phyloP scores from a whole-genome alignment of 2,113 vertebrate genomes.

The Apodemus sylvaticus region DNA sequence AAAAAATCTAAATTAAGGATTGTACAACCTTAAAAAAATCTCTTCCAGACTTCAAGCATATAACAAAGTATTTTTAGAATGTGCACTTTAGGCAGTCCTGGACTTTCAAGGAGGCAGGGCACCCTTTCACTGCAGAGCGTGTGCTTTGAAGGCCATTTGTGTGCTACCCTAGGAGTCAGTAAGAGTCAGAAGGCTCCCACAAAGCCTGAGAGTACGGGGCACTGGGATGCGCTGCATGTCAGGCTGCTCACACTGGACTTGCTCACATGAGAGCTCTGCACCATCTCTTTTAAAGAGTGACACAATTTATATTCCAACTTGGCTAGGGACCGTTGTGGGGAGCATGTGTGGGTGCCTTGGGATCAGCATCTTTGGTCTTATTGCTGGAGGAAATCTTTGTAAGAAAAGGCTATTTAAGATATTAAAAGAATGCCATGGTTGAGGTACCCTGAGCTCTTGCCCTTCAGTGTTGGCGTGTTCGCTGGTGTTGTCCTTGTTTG shows the following conservation, averaged over 20 bases:
- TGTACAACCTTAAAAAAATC: background rate
- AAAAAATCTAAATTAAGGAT: slow-evolving; percentile 25
- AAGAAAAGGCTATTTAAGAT: slow-evolving; percentile 13
- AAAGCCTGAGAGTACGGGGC: background rate
- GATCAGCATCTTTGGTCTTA: background rate
- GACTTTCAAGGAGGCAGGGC: background rate
- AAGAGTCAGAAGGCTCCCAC: background rate
- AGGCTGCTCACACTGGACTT: background rate
- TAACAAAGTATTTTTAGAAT: background rate
- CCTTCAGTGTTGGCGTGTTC: background rate
- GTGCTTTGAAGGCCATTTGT: background rate
- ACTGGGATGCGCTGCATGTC: background rate
- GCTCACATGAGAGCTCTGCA: background rate
- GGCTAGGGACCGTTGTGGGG: background rate
- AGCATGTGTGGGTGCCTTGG: background rate
- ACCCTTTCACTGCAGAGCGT: background rate
- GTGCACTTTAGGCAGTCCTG: background rate
- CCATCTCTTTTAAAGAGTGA: background rate
- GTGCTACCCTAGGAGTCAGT: background rate
- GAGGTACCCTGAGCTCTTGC: background rate
- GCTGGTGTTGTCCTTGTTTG: background rate
- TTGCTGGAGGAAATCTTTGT: background rate
- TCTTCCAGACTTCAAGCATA: background rate
- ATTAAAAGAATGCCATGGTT: background rate
- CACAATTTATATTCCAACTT: background rate